Base-by-base conservation (phyloP, 2,113 vertebrate genomes). In the Coryphaenoides rupestris region DNA sequence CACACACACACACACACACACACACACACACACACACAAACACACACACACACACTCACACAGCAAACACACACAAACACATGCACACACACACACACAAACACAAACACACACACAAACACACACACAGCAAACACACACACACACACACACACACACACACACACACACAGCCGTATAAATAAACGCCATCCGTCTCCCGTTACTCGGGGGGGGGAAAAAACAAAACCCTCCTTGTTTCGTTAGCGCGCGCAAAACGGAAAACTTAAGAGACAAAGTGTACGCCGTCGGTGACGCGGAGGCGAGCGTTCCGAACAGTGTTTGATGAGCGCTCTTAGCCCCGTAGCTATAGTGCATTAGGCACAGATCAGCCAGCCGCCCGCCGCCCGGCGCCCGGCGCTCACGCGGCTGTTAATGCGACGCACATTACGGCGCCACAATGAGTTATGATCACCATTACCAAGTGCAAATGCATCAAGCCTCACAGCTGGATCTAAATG, bases 371-470 rank as follows among this genome's bases (percentile, higher is more conserved):
- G 81, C 83, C 83, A 83, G 81, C 78, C n/a, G n/a, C n/a, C n/a
- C n/a, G n/a, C n/a, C n/a, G n/a, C n/a, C n/a, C n/a, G n/a, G n/a
- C n/a, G n/a, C n/a, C n/a, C n/a, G n/a, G n/a, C n/a, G n/a, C n/a
- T 80, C 79, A 83, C 80, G 80, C n/a, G n/a, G n/a, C 86, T 85
- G 84, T 78, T 89, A 86, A 87, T 84, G 82, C 74, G 72, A 60
- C 84, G 74, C 81, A 79, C 86, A 86, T 88, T 86, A 85, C 78
- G 78, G 78, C 72, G 67, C 70, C 78, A 83, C 87, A 77, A 83
- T 86, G 86, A 87, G 75, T 87, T 86, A 87, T 85, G 86, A 90
- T 89, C 88, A 84, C 78, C 83, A 87, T 89, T 90, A 88, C n/a
- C n/a, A 84, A 87, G 63, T 83, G 82, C 77, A 84, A 88, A 87